Conservation (phyloP, 2,888 invertebrate genomes). For the Acanthococcus lagerstroemiae region DNA sequence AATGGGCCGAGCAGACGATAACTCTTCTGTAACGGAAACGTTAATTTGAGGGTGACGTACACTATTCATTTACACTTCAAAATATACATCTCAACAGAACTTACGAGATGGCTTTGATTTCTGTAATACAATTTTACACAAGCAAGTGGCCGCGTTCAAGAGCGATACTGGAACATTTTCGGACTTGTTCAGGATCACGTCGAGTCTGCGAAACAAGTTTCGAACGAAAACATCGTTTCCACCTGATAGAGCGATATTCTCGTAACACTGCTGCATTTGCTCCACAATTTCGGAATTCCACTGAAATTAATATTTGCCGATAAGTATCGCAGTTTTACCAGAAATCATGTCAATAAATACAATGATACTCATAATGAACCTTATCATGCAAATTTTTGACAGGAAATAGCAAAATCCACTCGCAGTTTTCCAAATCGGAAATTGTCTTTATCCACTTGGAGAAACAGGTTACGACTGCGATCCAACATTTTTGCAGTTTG, state of each 20-base stretch:
- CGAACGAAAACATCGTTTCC: background rate
- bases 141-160: background rate
- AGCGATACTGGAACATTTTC: conserved; percentile 4
- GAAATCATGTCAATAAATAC: no score
- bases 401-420: conserved; percentile 8
- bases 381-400: background rate
- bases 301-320: no score
- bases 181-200: background rate
- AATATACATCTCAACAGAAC: no score
- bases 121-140: background rate
- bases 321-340: no score
- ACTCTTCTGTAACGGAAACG: no score
- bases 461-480: conserved; percentile 3
- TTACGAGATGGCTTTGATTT: background rate
- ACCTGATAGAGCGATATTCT: background rate
- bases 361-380: no score
- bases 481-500: conserved; percentile 3
- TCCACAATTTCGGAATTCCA: background rate
- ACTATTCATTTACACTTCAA: no score
- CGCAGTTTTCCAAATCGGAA: background rate
- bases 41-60: no score
- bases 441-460: conserved; percentile 3
- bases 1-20: no score
- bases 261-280: background rate
- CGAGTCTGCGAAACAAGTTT: background rate